phyloP scores from a whole-genome alignment of 2,888 invertebrate species.

The Drosophila hawaiiensis region DNA sequence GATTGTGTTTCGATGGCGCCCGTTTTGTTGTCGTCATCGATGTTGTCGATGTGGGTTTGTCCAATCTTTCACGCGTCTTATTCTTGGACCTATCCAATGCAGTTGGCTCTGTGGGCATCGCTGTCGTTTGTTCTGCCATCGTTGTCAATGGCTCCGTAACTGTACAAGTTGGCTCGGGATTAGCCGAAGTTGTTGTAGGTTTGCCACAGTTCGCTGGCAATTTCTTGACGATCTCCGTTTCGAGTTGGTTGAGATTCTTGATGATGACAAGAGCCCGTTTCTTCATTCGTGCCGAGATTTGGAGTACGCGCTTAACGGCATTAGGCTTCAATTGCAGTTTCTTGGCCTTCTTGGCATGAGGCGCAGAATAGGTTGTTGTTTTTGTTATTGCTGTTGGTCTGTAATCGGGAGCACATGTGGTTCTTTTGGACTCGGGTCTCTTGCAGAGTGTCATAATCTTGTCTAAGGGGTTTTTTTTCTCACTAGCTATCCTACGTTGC shows the following conservation, averaged over 20 bases:
- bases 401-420: background rate
- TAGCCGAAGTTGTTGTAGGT: background rate
- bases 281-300: slow-evolving; percentile 30
- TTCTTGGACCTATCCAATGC: background rate
- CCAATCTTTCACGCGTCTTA: slow-evolving; percentile 31
- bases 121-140: background rate
- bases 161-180: background rate
- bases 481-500: background rate
- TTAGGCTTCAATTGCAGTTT: background rate
- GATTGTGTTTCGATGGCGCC: background rate
- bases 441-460: background rate
- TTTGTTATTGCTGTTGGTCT: background rate
- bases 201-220: slow-evolving; percentile 3
- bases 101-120: background rate
- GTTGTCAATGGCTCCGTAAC: background rate
- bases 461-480: background rate
- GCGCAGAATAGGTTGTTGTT: background rate
- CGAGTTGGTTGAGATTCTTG: slow-evolving; percentile 45
- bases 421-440: background rate
- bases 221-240: slow-evolving; percentile 35
- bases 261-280: slow-evolving; percentile 42
- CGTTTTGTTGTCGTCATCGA: background rate
- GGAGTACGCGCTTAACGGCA: slow-evolving; percentile 8
- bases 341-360: background rate
- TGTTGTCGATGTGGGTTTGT: slow-evolving; percentile 8